Base-by-base conservation (phyloP, 2,888 invertebrate species). In the Diloba caeruleocephala region DNA sequence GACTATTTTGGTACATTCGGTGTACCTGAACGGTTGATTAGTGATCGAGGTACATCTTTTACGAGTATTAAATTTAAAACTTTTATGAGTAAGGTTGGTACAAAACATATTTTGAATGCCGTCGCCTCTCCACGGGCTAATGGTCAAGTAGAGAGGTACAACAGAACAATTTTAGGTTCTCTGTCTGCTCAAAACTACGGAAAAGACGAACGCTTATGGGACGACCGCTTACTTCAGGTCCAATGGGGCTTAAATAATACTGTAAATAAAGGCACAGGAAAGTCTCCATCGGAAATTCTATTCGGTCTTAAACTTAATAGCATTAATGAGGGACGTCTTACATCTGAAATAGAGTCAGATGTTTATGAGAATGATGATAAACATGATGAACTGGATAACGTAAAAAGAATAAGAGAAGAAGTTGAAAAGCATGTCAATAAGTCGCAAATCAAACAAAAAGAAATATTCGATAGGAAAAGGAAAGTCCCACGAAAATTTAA, bases 91-190 rank as follows among this genome's bases (percentile, higher is more conserved):
- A 19, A 28, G 17, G 1, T 29, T 0, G 39, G 39, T 10, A 7
- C 15, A 2, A 15, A 29, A 3, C 39, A 39, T 7, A 19, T 39
- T 2, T 9, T 5, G 8, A 51, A 58, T 32, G 45, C 45, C 5
- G 45, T 56, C 2, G 38, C 54, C 12, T 48, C 58, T 2, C 65
- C 28, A 32, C 38, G 57, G 8, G 57, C 57, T 4, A 62, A 62
- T 28, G 62, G 62, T 0, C 62, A 62, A 23, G 57, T 62, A 0
- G 62, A 62, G 38, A 29, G 57, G 8, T 62, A 62, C 10, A 62
- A 61, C 19, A 34, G 56, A 7, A 57, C 54, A 0, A 32, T 62
- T 23, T 33, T 57, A 10, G 54, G 50, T 15, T 36, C 46, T 9
- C 21, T 61, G 8, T 36, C 50, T 0, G n/a, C 61, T 7, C 46